Percentiles rank a stretch among this genome's conserved stretches.
Conservation (phyloP, 2,888 invertebrate genomes). For the Ochlodes sylvanus region DNA sequence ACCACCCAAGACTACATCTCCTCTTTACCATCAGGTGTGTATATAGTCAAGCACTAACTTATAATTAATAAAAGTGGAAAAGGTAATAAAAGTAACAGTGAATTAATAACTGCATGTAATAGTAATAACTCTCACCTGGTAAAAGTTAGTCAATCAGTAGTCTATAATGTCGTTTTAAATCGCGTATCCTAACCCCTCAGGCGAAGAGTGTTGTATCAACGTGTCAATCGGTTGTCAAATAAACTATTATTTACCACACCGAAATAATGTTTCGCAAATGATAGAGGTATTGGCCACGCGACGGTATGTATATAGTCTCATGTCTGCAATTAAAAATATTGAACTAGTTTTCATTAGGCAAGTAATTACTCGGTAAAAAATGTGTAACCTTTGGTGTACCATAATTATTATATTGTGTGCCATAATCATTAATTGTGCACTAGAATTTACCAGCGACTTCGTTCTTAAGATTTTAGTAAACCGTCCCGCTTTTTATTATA, state of each 20-base stretch:
- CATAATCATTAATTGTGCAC: conserved; percentile 17
- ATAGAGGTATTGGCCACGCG: conserved; percentile 26
- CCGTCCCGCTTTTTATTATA: no score
- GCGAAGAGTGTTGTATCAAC: conserved; percentile 23
- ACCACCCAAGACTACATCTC: no score
- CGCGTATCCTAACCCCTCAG: conserved; percentile 24
- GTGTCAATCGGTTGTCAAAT: conserved; percentile 31
- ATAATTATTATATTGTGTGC: conserved; percentile 20
- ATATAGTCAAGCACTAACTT: no score
- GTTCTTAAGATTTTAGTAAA: background rate
- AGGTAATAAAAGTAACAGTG: no score
- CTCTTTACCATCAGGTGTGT: no score
- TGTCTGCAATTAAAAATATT: conserved; percentile 26
- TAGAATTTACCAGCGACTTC: background rate
- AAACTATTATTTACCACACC: conserved; percentile 24
- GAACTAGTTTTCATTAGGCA: conserved; percentile 24
- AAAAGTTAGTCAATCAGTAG: conserved; percentile 20
- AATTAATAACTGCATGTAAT: no score
- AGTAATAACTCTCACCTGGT: conserved; percentile 4
- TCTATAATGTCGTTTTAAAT: conserved; percentile 25
- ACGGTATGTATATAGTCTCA: conserved; percentile 11
- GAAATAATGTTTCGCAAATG: conserved; percentile 26
- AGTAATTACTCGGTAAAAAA: conserved; percentile 28
- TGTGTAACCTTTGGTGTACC: conserved; percentile 20
- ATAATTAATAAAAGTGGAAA: no score